These are phyloP conservation scores for Rhabditoides inermis DNA, from an alignment of 2,888 invertebrate species.

Conservation along the genomic window DNA sequence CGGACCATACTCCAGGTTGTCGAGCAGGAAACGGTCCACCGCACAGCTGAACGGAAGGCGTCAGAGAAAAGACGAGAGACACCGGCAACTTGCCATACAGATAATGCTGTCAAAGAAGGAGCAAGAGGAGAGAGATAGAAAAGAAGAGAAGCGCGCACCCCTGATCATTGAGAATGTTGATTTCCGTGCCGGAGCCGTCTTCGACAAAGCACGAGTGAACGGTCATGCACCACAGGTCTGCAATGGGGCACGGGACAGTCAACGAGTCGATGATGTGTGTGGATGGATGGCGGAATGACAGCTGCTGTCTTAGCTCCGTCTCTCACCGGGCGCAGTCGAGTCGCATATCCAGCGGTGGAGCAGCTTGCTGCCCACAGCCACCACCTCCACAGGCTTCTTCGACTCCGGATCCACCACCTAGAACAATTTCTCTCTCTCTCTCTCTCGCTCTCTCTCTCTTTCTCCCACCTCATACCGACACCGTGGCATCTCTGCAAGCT, in stretches of 20 bases:
- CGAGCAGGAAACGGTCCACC: conserved; percentile 43
- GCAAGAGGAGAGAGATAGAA: too few relatives aligned
- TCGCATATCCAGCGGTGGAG: conserved; percentile 49
- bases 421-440: neutral
- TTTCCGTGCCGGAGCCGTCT: conserved; percentile 42
- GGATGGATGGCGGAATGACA: too few relatives aligned
- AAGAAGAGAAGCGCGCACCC: conserved; percentile 23
- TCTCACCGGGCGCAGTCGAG: conserved; percentile 33
- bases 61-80: too few relatives aligned
- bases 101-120: too few relatives aligned
- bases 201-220: conserved; percentile 50
- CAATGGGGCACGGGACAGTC: too few relatives aligned
- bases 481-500: conserved; percentile 39
- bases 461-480: conserved; percentile 43
- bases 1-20: conserved; percentile 45
- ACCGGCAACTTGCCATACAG: too few relatives aligned
- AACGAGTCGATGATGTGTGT: too few relatives aligned
- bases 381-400: conserved; percentile 40
- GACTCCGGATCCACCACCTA: conserved; percentile 47
- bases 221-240: conserved; percentile 51
- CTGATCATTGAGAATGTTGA: conserved; percentile 38
- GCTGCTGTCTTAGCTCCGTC: too few relatives aligned
- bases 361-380: conserved; percentile 42
- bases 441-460: too few relatives aligned
- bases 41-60: conserved; percentile 48